Conservation (phyloP, 2,888 invertebrate species). For the Elmis aenea region DNA sequence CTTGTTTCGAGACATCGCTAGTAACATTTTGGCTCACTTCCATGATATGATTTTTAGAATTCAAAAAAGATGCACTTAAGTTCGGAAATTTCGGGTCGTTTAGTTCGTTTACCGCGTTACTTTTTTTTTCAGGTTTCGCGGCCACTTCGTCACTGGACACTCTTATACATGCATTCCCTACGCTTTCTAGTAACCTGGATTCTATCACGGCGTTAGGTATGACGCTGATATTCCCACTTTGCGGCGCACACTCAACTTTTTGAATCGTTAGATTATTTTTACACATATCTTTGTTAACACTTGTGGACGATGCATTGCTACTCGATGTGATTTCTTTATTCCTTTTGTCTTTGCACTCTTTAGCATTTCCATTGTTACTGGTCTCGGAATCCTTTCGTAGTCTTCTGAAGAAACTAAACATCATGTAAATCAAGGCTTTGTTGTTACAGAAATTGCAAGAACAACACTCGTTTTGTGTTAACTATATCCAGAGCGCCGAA, state of each 20-base stretch:
- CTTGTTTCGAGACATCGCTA: constrained; percentile 1
- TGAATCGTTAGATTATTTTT: constrained; percentile 37
- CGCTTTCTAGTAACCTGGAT: constrained; percentile 32
- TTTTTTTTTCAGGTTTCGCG: constrained; percentile 28
- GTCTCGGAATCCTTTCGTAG: constrained; percentile 34
- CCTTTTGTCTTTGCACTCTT: constrained; percentile 24
- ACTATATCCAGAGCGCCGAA: neutral
- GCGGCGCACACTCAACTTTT: constrained; percentile 33
- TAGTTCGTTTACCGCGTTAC: constrained; percentile 9
- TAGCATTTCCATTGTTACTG: constrained; percentile 12
- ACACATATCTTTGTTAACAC: constrained; percentile 32
- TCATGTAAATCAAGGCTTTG: constrained; percentile 15
- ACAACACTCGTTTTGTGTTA: neutral
- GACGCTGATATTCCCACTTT: constrained; percentile 26
- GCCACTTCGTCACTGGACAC: constrained; percentile 25
- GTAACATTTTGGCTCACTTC: constrained; percentile 11
- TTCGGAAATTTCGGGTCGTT: constrained; percentile 30
- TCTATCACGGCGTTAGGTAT: constrained; percentile 30
- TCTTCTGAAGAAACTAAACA: constrained; percentile 41
- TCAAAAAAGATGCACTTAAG: constrained; percentile 8
- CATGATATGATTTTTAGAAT: constrained; percentile 10
- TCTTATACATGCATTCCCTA: constrained; percentile 28
- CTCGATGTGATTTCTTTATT: constrained; percentile 16
- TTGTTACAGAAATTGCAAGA: too few relatives aligned
- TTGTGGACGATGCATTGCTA: constrained; percentile 8